A percentile compares a stretch with the other conserved stretches of the same genome.
Conservation (phyloP, 2,888 invertebrate genomes). For the Margaritifera margaritifera region DNA sequence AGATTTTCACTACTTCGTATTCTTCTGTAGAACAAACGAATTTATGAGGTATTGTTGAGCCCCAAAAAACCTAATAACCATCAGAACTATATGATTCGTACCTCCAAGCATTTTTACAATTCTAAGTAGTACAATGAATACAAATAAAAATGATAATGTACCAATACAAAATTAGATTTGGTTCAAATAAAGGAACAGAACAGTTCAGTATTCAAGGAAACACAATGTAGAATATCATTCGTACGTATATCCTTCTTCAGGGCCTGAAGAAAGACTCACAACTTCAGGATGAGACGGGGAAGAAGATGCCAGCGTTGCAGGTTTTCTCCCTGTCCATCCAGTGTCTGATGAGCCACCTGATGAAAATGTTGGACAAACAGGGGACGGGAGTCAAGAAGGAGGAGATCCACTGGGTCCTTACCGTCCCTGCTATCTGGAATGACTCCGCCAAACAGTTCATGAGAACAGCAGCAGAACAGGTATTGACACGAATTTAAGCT, state of each 20-base stretch:
- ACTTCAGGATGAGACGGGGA: slow-evolving; percentile 16
- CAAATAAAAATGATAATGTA: too few relatives aligned
- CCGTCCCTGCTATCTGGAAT: slow-evolving; percentile 15
- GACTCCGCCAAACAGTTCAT: slow-evolving; percentile 18
- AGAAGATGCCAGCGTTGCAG: slow-evolving; percentile 10
- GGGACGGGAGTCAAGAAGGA: slow-evolving; percentile 13
- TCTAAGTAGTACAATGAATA: too few relatives aligned
- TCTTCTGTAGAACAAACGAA: too few relatives aligned
- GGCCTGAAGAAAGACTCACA: slow-evolving; percentile 10
- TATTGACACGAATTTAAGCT: not conserved
- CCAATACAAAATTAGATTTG: too few relatives aligned
- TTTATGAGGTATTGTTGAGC: too few relatives aligned
- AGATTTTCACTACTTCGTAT: too few relatives aligned
- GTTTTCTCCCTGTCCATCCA: slow-evolving; percentile 23
- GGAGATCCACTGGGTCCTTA: slow-evolving; percentile 13
- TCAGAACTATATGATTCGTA: too few relatives aligned
- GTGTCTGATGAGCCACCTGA: slow-evolving; percentile 14
- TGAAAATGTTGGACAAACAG: slow-evolving; percentile 6
- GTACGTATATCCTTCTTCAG: not conserved
- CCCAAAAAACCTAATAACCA: too few relatives aligned
- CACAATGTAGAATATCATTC: too few relatives aligned
- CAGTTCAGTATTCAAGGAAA: too few relatives aligned
- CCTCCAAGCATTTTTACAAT: too few relatives aligned
- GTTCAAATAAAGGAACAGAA: too few relatives aligned
- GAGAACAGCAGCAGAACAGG: slow-evolving; percentile 12